Conservation (phyloP, 2,888 invertebrate genomes). For the Calephelis perditalis region DNA sequence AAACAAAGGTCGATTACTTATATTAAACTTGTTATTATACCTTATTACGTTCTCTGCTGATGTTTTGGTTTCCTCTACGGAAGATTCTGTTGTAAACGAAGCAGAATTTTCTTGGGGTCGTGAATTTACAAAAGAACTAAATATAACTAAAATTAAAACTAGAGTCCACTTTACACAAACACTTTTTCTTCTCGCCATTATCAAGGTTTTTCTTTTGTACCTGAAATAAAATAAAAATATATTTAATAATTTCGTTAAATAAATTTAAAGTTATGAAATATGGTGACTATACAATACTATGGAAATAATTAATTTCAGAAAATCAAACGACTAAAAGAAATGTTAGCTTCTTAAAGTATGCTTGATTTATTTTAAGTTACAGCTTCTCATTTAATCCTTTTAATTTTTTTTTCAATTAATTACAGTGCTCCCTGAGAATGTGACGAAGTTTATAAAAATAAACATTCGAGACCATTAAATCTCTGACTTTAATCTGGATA, state of each 20-base stretch:
- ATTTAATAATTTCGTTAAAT: background rate
- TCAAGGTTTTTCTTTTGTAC: conserved; percentile 45
- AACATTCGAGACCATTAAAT: too few relatives aligned
- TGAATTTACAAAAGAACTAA: conserved; percentile 51
- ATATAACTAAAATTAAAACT: conserved; percentile 59
- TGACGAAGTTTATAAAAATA: too few relatives aligned
- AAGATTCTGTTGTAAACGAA: conserved; percentile 29
- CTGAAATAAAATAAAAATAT: conserved; percentile 52
- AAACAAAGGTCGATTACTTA: conserved; percentile 20
- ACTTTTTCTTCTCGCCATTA: conserved; percentile 66
- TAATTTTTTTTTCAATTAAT: too few relatives aligned
- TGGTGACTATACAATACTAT: too few relatives aligned
- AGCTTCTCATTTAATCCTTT: too few relatives aligned
- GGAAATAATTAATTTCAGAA: too few relatives aligned
- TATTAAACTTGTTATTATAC: conserved; percentile 49
- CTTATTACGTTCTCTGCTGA: conserved; percentile 54
- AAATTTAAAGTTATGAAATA: too few relatives aligned
- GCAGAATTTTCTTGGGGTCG: conserved; percentile 53
- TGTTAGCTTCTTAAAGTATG: too few relatives aligned
- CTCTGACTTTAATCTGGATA: too few relatives aligned
- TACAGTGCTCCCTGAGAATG: too few relatives aligned
- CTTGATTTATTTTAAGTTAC: too few relatives aligned
- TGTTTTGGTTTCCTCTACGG: conserved; percentile 42
- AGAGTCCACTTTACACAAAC: conserved; percentile 64
- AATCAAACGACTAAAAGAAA: too few relatives aligned